Base-by-base conservation (phyloP, 2,113 vertebrate genomes). In the Connochaetes taurinus region DNA sequence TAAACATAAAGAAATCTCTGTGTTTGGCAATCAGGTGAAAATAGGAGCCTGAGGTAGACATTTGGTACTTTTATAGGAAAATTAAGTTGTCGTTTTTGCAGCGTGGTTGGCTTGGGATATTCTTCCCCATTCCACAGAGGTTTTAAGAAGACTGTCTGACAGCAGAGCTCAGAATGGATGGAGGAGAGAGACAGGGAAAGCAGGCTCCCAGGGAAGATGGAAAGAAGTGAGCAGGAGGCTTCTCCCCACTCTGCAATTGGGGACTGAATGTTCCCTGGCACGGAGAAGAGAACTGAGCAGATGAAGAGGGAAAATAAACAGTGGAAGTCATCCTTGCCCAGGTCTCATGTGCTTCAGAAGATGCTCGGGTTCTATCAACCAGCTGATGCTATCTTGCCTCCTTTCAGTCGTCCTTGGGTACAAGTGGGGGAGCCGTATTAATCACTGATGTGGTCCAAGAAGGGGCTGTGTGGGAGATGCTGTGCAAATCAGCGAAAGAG, bases 391-490 rank as follows among this genome's bases (percentile, higher is more conserved):
- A 93, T 95, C 98, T 96, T 93, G 95, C 43, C 78, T 50, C n/a
- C 43, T 95, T 97, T 82, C 47, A 60, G 87, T 78, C 8, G 0
- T 43, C 80, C 97, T 96, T 95, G 87, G 83, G 83, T 87, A 93
- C 71, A 92, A 92, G 62, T 98, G 74, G 74, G 81, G 74, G 58
- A 96, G 67, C 85, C 87, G 76, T 95, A 88, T 96, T 92, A 89
- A 93, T 95, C 57, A 96, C 90, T 47, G 78, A 91, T 95, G 95
- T 86, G 62, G 85, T 89, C 43, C 94, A 95, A 94, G 97, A 93
- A 90, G 93, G 74, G 84, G 87, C 98, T 93, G 93, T 98, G 78
- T 96, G 96, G 97, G 97, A 97, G 98, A 96, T 81, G 94, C 95
- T 88, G 92, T 98, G 89, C 93, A 95, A 97, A 98, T 97, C 96